phyloP scores from a whole-genome alignment of 2,113 vertebrate genomes.

The Choloepus hoffmanni region DNA sequence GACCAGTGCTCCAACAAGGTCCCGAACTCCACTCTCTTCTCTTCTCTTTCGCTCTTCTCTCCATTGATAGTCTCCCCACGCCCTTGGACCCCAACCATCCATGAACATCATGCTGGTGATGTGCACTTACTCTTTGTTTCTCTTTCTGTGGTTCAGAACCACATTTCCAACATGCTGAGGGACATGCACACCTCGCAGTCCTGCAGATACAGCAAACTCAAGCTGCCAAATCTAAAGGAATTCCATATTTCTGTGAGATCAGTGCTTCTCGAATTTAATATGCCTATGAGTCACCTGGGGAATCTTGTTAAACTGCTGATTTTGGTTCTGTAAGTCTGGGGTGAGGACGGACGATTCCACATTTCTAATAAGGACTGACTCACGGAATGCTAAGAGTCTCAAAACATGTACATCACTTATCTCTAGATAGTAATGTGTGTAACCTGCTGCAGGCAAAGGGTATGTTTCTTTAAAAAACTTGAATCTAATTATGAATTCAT shows the following conservation, averaged over 20 bases:
- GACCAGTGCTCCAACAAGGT: not conserved
- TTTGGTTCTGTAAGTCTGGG: not conserved
- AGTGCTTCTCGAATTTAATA: not conserved
- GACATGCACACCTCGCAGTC: not conserved
- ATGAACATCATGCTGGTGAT: not conserved
- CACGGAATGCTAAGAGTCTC: not conserved
- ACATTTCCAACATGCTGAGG: not conserved
- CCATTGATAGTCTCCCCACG: not conserved
- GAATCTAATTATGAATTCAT: conserved; percentile 1
- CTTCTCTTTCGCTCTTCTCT: not conserved
- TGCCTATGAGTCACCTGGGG: not conserved
- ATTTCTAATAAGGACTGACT: not conserved
- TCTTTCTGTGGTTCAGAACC: not conserved
- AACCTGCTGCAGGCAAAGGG: not conserved
- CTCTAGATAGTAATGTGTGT: not conserved
- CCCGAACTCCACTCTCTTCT: not conserved
- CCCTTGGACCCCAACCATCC: not conserved
- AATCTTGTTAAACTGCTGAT: not conserved
- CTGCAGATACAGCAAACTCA: not conserved
- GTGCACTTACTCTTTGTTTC: not conserved
- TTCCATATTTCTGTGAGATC: not conserved
- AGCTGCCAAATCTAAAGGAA: not conserved
- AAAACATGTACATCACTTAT: not conserved
- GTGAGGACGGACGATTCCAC: not conserved
- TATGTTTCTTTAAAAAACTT: not conserved